Conservation (phyloP, 2,888 invertebrate species). For the Apoda limacodes region DNA sequence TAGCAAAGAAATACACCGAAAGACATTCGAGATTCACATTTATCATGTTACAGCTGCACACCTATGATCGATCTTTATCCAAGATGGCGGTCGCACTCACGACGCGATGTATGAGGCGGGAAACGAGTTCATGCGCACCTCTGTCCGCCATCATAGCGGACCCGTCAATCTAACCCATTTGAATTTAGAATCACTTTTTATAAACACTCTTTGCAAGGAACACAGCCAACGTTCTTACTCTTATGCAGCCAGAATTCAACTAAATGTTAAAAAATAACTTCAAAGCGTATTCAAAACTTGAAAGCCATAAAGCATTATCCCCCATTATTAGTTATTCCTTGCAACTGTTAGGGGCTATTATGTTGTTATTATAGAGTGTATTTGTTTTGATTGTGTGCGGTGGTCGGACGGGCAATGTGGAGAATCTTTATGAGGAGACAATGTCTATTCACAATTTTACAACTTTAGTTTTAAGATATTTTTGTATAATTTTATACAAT, state of each 20-base stretch:
- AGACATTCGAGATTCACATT: conserved; percentile 36
- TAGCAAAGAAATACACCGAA: conserved; percentile 32
- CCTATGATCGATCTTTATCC: conserved; percentile 64
- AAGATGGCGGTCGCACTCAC: conserved; percentile 63
- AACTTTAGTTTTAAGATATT: conserved; percentile 24
- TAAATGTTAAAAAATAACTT: conserved; percentile 54
- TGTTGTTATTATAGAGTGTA: conserved; percentile 58
- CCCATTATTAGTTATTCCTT: conserved; percentile 68
- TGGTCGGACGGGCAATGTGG: conserved; percentile 47
- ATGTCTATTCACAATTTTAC: conserved; percentile 39
- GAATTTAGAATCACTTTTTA: conserved; percentile 39
- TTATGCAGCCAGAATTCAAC: conserved; percentile 47
- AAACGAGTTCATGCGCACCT: conserved; percentile 55
- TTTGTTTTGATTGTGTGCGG: conserved; percentile 62
- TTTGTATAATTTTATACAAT: no score
- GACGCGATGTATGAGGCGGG: conserved; percentile 49
- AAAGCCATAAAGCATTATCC: conserved; percentile 67
- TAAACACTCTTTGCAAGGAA: no score
- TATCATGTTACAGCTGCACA: conserved; percentile 65
- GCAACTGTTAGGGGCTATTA: conserved; percentile 63
- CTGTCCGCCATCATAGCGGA: no score
- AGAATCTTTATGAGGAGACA: conserved; percentile 43
- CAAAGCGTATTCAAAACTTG: conserved; percentile 60
- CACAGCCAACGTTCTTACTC: conserved; percentile 45
- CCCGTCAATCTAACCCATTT: conserved; percentile 44